These are phyloP conservation scores for Glaucopsyche alexis DNA, from an alignment of 2,888 invertebrate species.

Conservation along the genomic window DNA sequence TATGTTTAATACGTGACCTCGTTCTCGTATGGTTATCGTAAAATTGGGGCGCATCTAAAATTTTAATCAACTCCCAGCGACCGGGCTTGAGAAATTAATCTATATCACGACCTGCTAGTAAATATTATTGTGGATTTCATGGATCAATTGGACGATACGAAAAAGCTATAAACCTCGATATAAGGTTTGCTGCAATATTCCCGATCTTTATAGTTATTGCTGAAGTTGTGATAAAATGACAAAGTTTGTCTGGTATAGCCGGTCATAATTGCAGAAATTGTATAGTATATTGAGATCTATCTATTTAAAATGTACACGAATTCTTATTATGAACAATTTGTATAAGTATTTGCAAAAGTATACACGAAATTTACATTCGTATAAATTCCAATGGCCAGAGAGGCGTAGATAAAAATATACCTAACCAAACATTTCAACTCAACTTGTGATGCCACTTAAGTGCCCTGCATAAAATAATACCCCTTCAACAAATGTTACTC, in stretches of 20 bases:
- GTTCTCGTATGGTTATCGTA: slow-evolving; percentile 2
- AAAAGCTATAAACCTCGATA: background rate
- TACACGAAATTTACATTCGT: too few species aligned
- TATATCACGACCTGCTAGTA: background rate
- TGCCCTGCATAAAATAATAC: background rate
- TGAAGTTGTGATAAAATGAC: slow-evolving; percentile 5
- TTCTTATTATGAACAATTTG: too few species aligned
- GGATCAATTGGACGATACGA: background rate
- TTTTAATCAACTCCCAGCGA: background rate
- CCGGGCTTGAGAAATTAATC: background rate
- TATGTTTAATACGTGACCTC: slow-evolving; percentile 4
- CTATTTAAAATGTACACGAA: too few species aligned
- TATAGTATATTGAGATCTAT: too few species aligned
- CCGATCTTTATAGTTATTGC: slow-evolving; percentile 12
- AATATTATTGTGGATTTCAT: background rate
- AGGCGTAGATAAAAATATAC: background rate
- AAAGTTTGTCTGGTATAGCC: background rate
- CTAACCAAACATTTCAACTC: background rate
- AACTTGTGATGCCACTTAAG: background rate
- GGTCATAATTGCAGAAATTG: background rate
- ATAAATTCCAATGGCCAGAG: background rate
- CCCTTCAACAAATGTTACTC: background rate
- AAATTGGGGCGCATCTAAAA: slow-evolving; percentile 12
- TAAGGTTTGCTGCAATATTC: background rate
- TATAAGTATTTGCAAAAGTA: too few species aligned